Percentiles rank a stretch among this genome's conserved stretches.
These are phyloP conservation scores for Prunella himalayana DNA, from an alignment of 2,113 vertebrate genomes.

Conservation along the genomic window DNA sequence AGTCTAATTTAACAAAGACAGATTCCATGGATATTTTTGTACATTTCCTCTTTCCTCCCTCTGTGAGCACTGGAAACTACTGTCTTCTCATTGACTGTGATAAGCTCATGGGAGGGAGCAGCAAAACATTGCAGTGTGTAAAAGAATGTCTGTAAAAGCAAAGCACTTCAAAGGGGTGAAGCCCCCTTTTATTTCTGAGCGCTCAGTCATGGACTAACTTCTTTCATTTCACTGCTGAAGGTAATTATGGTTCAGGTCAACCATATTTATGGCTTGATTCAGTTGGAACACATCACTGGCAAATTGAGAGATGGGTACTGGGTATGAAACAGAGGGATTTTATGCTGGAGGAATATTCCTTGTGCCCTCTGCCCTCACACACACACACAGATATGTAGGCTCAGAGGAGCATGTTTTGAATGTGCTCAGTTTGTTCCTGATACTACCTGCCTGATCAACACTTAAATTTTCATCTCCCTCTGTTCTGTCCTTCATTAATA, in stretches of 20 bases:
- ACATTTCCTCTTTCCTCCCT: background rate
- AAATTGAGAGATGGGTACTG: background rate
- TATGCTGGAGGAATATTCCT: background rate
- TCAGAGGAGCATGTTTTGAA: background rate
- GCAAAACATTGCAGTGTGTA: background rate
- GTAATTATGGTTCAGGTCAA: background rate
- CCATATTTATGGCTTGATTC: background rate
- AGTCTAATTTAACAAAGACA: background rate
- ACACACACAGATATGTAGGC: background rate
- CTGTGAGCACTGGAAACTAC: slow-evolving; percentile 4
- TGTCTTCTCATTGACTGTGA: background rate
- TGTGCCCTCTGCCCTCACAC: background rate
- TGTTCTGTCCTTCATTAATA: background rate
- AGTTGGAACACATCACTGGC: background rate
- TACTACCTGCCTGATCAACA: background rate
- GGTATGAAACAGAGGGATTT: background rate
- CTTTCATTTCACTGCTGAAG: background rate
- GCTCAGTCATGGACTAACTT: background rate
- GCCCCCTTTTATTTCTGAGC: slow-evolving; percentile 4
- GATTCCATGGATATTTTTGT: slow-evolving; percentile 67
- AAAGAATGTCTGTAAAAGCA: slow-evolving; percentile 13
- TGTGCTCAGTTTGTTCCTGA: background rate
- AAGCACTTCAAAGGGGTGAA: background rate
- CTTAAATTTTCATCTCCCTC: background rate
- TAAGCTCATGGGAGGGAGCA: slow-evolving; percentile 11